These are phyloP conservation scores for Orthosia cruda DNA, from an alignment of 2,888 invertebrate species.

Conservation along the genomic window DNA sequence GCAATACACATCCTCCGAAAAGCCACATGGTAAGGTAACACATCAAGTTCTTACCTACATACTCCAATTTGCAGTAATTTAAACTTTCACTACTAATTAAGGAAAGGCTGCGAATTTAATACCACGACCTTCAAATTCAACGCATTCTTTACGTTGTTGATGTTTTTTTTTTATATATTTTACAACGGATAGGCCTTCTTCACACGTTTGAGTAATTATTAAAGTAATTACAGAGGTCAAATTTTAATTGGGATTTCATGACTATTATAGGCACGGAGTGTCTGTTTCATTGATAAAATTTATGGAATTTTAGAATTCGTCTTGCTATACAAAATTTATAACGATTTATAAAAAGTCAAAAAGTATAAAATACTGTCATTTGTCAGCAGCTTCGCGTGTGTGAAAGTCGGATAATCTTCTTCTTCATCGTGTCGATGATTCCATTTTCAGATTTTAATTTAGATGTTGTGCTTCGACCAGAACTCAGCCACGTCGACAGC, in stretches of 20 bases:
- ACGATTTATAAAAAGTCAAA: no score
- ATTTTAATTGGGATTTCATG: conserved; percentile 9
- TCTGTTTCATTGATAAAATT: conserved; percentile 13
- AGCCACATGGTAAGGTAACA: neutral
- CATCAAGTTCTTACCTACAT: neutral
- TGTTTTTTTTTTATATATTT: conserved; percentile 15
- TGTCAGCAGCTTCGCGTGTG: no score
- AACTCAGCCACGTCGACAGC: no score
- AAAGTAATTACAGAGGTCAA: conserved; percentile 31
- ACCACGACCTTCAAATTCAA: conserved; percentile 19
- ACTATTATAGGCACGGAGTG: neutral
- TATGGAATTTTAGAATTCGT: neutral
- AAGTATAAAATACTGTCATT: no score
- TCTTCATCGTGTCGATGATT: no score
- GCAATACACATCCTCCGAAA: neutral
- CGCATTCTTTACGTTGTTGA: conserved; percentile 4
- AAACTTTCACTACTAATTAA: neutral
- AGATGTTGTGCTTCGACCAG: no score
- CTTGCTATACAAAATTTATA: no score
- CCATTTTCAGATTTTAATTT: no score
- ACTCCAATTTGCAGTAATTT: neutral
- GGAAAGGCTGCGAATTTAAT: conserved; percentile 1
- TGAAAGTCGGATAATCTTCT: no score
- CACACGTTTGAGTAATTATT: conserved; percentile 50
- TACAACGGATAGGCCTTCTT: conserved; percentile 47